These are phyloP conservation scores for Bos indicus DNA, from an alignment of 2,113 vertebrate genomes.

Conservation along the genomic window DNA sequence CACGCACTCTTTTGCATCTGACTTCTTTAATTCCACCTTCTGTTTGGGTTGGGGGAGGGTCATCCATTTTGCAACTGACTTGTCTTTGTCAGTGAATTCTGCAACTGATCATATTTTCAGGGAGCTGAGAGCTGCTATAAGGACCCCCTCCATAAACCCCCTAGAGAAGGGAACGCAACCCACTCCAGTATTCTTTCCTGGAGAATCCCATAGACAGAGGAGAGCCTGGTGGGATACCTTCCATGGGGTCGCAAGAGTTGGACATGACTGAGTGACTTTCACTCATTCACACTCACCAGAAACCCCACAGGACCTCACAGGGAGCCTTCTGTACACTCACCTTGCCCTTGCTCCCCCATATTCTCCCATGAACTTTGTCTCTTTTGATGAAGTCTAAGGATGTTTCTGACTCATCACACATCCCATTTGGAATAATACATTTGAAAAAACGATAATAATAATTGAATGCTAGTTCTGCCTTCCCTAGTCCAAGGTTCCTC, in stretches of 20 bases:
- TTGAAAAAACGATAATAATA: not conserved
- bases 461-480: not conserved
- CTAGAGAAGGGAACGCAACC: not conserved
- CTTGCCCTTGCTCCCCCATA: not conserved
- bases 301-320: fast-evolving
- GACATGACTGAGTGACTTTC: not conserved
- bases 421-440: not conserved
- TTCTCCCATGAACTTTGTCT: not conserved
- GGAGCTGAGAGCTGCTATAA: not conserved
- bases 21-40: not conserved
- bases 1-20: not conserved
- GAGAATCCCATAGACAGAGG: not conserved
- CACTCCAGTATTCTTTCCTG: not conserved
- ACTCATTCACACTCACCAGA: not conserved
- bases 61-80: not conserved
- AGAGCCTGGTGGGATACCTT: not conserved
- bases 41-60: not conserved
- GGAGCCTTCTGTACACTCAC: not conserved
- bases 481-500: not conserved
- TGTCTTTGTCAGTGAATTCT: not conserved
- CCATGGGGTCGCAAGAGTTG: not conserved
- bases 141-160: not conserved
- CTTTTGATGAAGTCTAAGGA: not conserved
- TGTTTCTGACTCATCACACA: not conserved
- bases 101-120: not conserved